These are phyloP conservation scores for Lasiurus cinereus DNA, from an alignment of 2,113 vertebrate species.

Conservation along the genomic window DNA sequence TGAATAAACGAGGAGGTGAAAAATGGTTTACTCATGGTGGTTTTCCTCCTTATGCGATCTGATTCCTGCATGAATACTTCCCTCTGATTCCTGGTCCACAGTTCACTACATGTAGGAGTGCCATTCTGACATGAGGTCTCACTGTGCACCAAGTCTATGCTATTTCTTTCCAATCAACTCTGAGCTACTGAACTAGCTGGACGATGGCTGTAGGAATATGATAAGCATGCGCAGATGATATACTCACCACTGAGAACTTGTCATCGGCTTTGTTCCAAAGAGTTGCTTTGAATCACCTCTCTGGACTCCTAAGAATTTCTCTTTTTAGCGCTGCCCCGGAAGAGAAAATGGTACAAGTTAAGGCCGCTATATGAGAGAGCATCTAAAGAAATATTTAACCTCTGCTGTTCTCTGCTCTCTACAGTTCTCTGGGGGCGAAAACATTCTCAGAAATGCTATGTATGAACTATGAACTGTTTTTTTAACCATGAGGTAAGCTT, in stretches of 20 bases:
- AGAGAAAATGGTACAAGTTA: not conserved
- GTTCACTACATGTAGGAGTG: not conserved
- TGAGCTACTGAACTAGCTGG: not conserved
- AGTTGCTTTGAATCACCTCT: conserved; percentile 89
- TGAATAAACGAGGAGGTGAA: not conserved
- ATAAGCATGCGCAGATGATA: conserved; percentile 15
- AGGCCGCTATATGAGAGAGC: not conserved
- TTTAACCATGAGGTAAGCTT: not conserved
- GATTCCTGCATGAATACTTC: not conserved
- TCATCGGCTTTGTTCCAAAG: conserved; percentile 85
- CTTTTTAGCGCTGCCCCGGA: conserved; percentile 87
- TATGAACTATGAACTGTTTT: not conserved
- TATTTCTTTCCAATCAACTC: not conserved
- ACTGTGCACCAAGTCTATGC: not conserved
- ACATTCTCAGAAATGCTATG: not conserved
- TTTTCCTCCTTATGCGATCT: not conserved
- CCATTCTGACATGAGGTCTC: not conserved
- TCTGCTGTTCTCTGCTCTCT: not conserved
- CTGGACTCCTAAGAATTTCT: conserved; percentile 86
- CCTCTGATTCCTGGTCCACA: not conserved
- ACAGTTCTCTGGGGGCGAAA: not conserved
- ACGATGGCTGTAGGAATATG: not conserved
- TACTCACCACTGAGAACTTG: conserved; percentile 87
- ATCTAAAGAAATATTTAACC: not conserved
- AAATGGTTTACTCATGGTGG: conserved; percentile 43